Base-by-base conservation (phyloP, 1,140 invertebrate species). In the Leptinotarsa undecemlineata region DNA sequence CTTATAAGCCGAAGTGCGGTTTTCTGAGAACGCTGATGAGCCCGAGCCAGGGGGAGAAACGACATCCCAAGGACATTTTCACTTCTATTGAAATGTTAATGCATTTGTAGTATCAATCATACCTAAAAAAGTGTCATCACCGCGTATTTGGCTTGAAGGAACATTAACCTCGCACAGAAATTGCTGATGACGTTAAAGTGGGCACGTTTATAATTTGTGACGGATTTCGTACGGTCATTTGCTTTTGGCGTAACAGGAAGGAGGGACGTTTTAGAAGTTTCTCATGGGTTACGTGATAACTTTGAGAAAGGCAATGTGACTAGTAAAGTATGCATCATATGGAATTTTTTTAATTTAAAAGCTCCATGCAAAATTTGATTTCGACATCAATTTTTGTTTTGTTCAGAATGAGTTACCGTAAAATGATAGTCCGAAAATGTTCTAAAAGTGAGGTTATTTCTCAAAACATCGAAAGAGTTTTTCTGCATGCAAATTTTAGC, bases 41-140 rank as follows among this genome's bases (percentile, higher is more conserved):
- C n/a, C 26, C 26, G 2, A 64, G 14, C 6, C 17, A 33, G 14
- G 17, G 62, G 63, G 63, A 21, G 20, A 33, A 33, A 64, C 14
- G n/a, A n/a, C 15, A 15, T 15, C 13, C 4, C 20, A 23, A 21
- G 26, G 63, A 21, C 63, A 68, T 68, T 48, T 71, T 57, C 21
- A 19, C 17, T 47, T 69, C 68, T 48, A 71, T 71, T 61, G 48
- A 71, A 71, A 71, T 71, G 68, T 60, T 74, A 74, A 74, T 74
- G 68, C 63, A 21, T 74, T 69, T 68, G 20, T 57, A 60, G 57
- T 66, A 74, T 74, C 73, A 74, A 74, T 74, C 73, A 74, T 74
- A 74, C 73, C 70, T 68, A 74, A 60, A 70, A 70, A 61, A 42
- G 48, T 67, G 51, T 64, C 51, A 57, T 57, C 51, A 57, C 51